Evolutionary conservation across 2,888 invertebrate species (phyloP).

Genomic region (Didymodactylos carnosus): DNA sequence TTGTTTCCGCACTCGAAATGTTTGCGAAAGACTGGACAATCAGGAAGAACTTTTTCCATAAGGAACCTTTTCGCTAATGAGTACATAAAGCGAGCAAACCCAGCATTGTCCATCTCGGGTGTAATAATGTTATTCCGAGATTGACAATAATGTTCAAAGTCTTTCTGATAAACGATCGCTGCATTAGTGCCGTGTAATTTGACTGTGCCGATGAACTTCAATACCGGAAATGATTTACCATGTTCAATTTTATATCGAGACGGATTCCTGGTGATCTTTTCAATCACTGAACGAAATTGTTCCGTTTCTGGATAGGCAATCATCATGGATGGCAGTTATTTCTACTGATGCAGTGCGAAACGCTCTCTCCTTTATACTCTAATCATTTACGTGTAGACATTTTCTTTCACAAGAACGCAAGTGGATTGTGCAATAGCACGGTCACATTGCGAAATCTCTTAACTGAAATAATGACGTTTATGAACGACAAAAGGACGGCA

Average conservation of each 20-base stretch:
- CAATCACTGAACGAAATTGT: neutral
- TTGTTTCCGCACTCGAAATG: neutral
- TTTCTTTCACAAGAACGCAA: too few species aligned
- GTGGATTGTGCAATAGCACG: too few species aligned
- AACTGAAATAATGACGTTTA: too few species aligned
- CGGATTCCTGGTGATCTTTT: neutral
- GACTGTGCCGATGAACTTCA: neutral
- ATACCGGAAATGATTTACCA: neutral
- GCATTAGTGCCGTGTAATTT: neutral
- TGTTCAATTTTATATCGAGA: neutral
- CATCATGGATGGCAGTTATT: too few species aligned
- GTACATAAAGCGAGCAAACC: neutral
- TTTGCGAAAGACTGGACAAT: neutral
- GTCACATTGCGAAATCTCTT: too few species aligned
- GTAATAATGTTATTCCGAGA: neutral
- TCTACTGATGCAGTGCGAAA: too few species aligned
- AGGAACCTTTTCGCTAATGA: neutral
- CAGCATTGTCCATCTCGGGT: neutral
- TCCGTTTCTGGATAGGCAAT: neutral
- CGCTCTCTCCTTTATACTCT: too few species aligned
- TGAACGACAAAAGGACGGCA: too few species aligned
- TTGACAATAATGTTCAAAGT: neutral
- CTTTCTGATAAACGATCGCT: neutral
- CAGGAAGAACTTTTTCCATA: neutral
- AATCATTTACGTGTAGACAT: too few species aligned